Evolutionary conservation across 2,888 invertebrate genomes (phyloP).

Genomic region (Sphaerophoria rueppellii): DNA sequence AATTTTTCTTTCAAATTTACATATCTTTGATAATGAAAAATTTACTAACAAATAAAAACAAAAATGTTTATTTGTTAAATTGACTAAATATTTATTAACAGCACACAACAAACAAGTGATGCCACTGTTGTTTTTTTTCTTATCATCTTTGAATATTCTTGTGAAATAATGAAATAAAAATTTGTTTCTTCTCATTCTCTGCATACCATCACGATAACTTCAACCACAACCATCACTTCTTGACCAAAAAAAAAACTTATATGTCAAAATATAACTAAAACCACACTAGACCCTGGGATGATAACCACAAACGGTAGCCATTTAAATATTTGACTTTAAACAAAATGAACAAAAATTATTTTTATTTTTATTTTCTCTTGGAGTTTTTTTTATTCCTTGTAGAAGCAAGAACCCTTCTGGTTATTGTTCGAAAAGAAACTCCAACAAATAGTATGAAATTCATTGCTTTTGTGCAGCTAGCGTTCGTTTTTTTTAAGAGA

Average conservation of each 20-base stretch:
- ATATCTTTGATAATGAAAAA: slow-evolving; percentile 47
- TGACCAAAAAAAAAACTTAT: slow-evolving; percentile 47
- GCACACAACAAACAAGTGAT: slow-evolving; percentile 63
- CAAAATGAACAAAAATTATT: slow-evolving; percentile 55
- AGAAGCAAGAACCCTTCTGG: slow-evolving; percentile 69
- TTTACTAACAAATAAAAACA: slow-evolving; percentile 26
- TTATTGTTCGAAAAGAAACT: slow-evolving; percentile 31
- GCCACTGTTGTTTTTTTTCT: slow-evolving; percentile 66
- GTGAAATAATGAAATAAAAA: slow-evolving; percentile 59
- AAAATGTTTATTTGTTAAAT: slow-evolving; percentile 61
- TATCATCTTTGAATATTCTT: slow-evolving; percentile 26
- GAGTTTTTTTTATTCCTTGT: slow-evolving; percentile 74
- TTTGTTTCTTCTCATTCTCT: slow-evolving; percentile 73
- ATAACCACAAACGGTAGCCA: slow-evolving; percentile 73
- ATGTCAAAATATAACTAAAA: slow-evolving; percentile 54
- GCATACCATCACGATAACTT: slow-evolving; percentile 66
- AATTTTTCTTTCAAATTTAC: slow-evolving; percentile 24
- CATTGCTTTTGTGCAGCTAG: slow-evolving; percentile 31
- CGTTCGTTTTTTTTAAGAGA: background rate
- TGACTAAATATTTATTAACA: slow-evolving; percentile 67
- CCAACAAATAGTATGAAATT: slow-evolving; percentile 30
- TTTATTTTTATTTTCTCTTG: slow-evolving; percentile 75
- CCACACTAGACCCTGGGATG: slow-evolving; percentile 70
- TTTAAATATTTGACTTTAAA: slow-evolving; percentile 68
- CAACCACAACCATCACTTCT: slow-evolving; percentile 53